phyloP scores from a whole-genome alignment of 2,797 vertebrate genomes.

The Tamandua tetradactyla region DNA sequence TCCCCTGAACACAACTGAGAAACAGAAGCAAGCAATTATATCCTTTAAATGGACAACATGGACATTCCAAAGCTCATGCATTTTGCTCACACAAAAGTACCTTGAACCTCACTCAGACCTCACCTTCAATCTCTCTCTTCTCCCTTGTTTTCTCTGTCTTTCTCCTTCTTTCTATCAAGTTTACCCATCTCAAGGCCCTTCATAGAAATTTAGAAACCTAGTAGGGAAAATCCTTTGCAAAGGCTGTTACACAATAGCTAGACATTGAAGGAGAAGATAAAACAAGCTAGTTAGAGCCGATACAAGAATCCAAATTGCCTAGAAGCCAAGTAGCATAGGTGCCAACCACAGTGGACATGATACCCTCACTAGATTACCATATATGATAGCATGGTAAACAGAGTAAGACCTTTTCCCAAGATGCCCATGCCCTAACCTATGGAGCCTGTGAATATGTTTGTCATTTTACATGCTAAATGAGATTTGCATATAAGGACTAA shows the following conservation, averaged over 20 bases:
- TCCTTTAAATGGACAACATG: not conserved
- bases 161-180: not conserved
- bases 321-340: too few species aligned
- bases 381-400: too few species aligned
- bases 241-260: not conserved
- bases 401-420: too few species aligned
- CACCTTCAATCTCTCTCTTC: not conserved
- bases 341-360: too few species aligned
- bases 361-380: too few species aligned
- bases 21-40: not conserved
- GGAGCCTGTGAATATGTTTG: too few species aligned
- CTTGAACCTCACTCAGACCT: not conserved
- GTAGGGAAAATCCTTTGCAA: not conserved
- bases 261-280: not conserved
- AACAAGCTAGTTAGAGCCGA: not conserved
- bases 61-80: not conserved
- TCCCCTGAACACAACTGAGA: not conserved
- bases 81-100: not conserved
- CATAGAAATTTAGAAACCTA: not conserved
- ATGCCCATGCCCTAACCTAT: too few species aligned
- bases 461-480: too few species aligned
- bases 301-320: not conserved
- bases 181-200: not conserved
- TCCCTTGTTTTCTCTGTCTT: not conserved
- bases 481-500: not conserved